phyloP scores from a whole-genome alignment of 2,888 invertebrate genomes.

The Callinectes sapidus region DNA sequence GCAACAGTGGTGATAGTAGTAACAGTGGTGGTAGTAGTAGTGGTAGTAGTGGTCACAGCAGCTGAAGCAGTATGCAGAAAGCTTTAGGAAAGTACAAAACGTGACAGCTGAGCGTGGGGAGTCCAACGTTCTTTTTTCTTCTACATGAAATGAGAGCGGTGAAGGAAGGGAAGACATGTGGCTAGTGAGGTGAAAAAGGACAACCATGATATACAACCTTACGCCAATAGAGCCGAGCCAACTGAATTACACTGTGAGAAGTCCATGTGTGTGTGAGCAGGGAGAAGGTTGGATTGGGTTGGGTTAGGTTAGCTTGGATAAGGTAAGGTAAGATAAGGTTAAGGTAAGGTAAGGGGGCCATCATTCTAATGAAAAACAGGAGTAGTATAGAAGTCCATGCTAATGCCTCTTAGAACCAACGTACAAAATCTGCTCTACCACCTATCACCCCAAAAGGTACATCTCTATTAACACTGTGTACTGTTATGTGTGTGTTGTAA shows the following conservation, averaged over 20 bases:
- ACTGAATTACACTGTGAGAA: conserved; percentile 28
- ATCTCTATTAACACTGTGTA: conserved; percentile 29
- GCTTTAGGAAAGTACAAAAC: conserved; percentile 21
- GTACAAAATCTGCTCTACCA: conserved; percentile 62
- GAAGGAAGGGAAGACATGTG: conserved; percentile 39
- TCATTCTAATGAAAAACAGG: conserved; percentile 42
- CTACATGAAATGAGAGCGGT: not conserved
- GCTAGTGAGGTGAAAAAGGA: conserved; percentile 40
- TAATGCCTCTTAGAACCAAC: conserved; percentile 58
- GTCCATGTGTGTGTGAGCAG: conserved; percentile 4
- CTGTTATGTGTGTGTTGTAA: conserved; percentile 32
- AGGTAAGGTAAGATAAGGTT: not conserved
- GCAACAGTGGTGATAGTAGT: conserved; percentile 7
- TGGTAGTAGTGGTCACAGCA: not conserved
- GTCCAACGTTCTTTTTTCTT: not conserved
- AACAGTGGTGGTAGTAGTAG: not conserved
- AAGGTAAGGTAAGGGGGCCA: conserved; percentile 45
- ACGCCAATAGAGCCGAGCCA: conserved; percentile 52
- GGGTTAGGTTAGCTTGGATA: not conserved
- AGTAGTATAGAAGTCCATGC: conserved; percentile 50
- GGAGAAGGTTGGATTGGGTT: not conserved
- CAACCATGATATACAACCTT: conserved; percentile 68
- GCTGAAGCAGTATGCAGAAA: not conserved
- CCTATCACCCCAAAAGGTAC: conserved; percentile 40
- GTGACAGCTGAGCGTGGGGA: not conserved